Base-by-base conservation (phyloP, 2,797 vertebrate species). In the Phyllotis vaccarum region DNA sequence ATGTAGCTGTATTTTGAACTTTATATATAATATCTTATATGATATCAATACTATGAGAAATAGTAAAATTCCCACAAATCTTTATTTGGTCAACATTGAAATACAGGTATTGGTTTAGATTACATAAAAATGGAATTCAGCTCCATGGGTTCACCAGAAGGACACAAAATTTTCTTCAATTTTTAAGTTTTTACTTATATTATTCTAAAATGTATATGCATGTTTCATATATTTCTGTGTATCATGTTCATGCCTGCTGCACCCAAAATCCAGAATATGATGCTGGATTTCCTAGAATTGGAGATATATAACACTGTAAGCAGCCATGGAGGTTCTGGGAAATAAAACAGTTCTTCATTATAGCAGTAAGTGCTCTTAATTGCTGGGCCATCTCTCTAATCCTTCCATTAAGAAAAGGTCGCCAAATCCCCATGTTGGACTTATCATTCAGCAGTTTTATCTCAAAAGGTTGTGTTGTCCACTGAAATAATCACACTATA, bases 131-230 rank as follows among this genome's bases (percentile, higher is more conserved):
- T 2, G n/a, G 27, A 76, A 0, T 0, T 64, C 37, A 11, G 3
- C 17, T 70, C 24, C 3, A 2, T 92, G 81, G 90, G 11, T 1
- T 16, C 62, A 86, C 80, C 70, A 72, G 14, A 76, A 95, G 43
- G 46, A 6, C 2, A 52, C 37, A 72, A 0, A 3, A 0, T 0
- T 16, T 72, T 82, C 75, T 64, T 7, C 27, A 27, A 21, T 0
- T 14, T 96, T 89, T 95, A 90, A 95, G 75, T 82, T 91, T 86
- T 83, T 83, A 21, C 49, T 85, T 29, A 66, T 49, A 37, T 19
- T 85, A 0, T 17, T 49, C 49, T 5, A 5, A 34, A 83, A 66
- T 49, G 11, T 2, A 2, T 6, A 66, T 49, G 3, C 11, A 49
- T 49, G 31, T 7, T 66, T 49, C 82, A 85, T 29, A 34, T n/a